Conservation (phyloP, 2,797 vertebrate genomes). For the Mycteria americana region DNA sequence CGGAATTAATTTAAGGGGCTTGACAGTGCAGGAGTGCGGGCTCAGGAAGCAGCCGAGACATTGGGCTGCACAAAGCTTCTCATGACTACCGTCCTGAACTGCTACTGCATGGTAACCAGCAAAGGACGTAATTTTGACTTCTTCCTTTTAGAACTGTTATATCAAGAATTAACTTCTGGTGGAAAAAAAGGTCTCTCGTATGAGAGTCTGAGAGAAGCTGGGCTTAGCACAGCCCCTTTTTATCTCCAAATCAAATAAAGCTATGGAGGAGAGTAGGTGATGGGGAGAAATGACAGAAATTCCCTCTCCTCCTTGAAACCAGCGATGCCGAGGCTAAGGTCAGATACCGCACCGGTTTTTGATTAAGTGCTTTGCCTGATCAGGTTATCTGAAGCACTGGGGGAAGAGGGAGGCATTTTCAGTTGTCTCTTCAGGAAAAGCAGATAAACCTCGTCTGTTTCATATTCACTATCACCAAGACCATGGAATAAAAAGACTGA, state of each 20-base stretch:
- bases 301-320: background rate
- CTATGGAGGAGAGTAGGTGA: background rate
- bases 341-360: background rate
- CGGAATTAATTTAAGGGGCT: background rate
- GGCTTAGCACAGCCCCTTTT: background rate
- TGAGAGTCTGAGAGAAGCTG: background rate
- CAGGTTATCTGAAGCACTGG: background rate
- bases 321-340: background rate
- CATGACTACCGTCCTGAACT: too few relatives aligned
- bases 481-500: background rate
- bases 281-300: background rate
- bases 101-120: background rate
- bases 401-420: background rate
- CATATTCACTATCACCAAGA: background rate
- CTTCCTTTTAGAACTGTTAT: background rate
- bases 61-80: fast-evolving
- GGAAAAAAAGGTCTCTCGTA: background rate
- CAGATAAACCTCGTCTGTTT: background rate
- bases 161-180: background rate
- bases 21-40: background rate
- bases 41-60: background rate
- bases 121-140: background rate
- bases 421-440: background rate
- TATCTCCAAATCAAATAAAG: background rate
- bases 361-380: background rate